These are phyloP conservation scores for Leptopilina syphax DNA, from an alignment of 2,888 invertebrate genomes.

Conservation along the genomic window DNA sequence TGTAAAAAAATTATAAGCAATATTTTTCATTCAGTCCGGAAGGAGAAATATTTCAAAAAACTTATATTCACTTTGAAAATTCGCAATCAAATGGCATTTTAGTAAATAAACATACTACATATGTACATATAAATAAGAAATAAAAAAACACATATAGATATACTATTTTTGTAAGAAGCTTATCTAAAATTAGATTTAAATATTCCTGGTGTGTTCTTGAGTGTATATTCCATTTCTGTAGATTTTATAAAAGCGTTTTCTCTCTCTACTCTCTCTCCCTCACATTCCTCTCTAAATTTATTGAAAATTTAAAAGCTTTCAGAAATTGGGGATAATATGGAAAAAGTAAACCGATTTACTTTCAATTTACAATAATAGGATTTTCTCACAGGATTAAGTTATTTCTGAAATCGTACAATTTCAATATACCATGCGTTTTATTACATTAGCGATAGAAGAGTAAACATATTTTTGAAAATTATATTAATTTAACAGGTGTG, in stretches of 20 bases:
- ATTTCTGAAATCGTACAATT: background rate
- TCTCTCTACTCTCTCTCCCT: background rate
- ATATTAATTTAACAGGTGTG: too few relatives aligned
- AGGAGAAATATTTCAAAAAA: too few relatives aligned
- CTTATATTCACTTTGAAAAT: too few relatives aligned
- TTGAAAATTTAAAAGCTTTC: constrained; percentile 14
- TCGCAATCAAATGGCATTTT: background rate
- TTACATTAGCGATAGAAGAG: too few relatives aligned
- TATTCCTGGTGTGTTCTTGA: constrained; percentile 4
- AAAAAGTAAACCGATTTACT: constrained; percentile 8
- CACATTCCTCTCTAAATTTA: background rate
- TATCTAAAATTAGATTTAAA: constrained; percentile 12
- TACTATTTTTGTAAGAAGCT: constrained; percentile 2
- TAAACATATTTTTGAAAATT: too few relatives aligned
- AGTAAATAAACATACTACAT: background rate
- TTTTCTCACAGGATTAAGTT: background rate
- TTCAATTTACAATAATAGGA: constrained; percentile 9
- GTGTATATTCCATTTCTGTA: background rate
- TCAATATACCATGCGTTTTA: too few relatives aligned
- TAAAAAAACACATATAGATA: background rate
- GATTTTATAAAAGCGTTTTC: constrained; percentile 2
- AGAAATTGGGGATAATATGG: constrained; percentile 2
- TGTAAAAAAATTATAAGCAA: too few relatives aligned
- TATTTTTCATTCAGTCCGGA: too few relatives aligned
- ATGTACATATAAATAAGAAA: background rate